phyloP scores from a whole-genome alignment of 2,113 vertebrate species.

The Polypterus senegalus region DNA sequence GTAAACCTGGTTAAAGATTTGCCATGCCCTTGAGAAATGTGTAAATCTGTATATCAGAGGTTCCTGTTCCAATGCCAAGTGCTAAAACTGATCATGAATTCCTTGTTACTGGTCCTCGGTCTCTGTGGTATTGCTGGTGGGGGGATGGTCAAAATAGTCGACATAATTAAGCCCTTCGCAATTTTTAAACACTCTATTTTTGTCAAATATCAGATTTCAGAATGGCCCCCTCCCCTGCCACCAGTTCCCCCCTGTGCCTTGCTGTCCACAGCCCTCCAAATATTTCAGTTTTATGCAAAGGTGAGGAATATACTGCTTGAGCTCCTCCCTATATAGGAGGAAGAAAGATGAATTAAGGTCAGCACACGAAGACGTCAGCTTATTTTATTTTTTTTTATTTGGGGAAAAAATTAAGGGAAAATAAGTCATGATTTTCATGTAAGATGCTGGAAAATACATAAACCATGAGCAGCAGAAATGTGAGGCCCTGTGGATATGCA shows the following conservation, averaged over 20 bases:
- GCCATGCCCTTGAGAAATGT: constrained; percentile 35
- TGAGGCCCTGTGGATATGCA: constrained; percentile 96
- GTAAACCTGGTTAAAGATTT: constrained; percentile 37
- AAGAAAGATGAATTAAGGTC: background rate
- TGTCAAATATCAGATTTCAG: constrained; percentile 14
- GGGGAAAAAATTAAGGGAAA: constrained; percentile 37
- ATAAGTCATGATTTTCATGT: constrained; percentile 69
- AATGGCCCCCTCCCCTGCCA: background rate
- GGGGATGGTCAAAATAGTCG: constrained; percentile 20
- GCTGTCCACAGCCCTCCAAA: background rate
- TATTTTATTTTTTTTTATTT: constrained; percentile 6
- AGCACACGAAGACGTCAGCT: no score
- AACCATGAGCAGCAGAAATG: constrained; percentile 94
- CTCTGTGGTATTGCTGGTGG: constrained; percentile 30
- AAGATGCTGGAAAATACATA: constrained; percentile 98
- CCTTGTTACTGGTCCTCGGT: constrained; percentile 26
- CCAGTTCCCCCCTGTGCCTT: constrained; percentile 8
- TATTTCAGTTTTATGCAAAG: background rate
- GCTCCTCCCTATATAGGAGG: background rate
- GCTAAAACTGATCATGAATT: constrained; percentile 36
- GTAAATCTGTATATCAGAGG: constrained; percentile 48
- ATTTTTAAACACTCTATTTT: constrained; percentile 20
- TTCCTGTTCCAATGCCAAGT: constrained; percentile 37
- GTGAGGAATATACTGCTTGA: background rate
- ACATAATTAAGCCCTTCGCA: constrained; percentile 39